These are phyloP conservation scores for Ataeniobius toweri DNA, from an alignment of 2,797 vertebrate species.

Conservation along the genomic window DNA sequence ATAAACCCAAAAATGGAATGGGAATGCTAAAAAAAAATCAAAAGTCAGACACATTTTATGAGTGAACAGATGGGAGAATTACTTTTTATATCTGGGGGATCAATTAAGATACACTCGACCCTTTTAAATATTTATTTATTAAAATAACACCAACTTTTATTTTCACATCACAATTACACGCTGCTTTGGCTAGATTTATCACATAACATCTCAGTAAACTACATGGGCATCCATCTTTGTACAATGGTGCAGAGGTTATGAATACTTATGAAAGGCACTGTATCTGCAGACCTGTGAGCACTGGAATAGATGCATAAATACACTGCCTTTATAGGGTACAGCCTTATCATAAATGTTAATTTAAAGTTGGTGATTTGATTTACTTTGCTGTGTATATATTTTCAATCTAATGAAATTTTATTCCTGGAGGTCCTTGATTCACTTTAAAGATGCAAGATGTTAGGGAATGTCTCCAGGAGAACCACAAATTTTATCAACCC, in stretches of 20 bases:
- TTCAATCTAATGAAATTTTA: slow-evolving; percentile 78
- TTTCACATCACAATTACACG: background rate
- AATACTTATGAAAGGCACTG: slow-evolving; percentile 1
- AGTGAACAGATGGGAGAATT: too few relatives aligned
- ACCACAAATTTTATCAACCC: slow-evolving; percentile 80
- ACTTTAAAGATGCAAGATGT: slow-evolving; percentile 78
- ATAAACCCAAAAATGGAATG: too few relatives aligned
- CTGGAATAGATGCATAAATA: slow-evolving; percentile 37
- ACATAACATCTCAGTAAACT: background rate
- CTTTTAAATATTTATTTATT: background rate
- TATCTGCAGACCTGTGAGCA: slow-evolving; percentile 28
- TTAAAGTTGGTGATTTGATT: slow-evolving; percentile 76
- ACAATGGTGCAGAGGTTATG: background rate
- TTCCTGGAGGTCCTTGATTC: slow-evolving; percentile 79
- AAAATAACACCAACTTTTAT: background rate
- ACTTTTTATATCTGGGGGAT: background rate
- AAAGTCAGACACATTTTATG: too few relatives aligned
- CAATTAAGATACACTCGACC: background rate
- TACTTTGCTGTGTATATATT: slow-evolving; percentile 64
- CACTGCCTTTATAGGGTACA: slow-evolving; percentile 60
- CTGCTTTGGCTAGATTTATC: background rate
- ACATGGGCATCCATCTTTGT: background rate
- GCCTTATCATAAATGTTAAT: slow-evolving; percentile 57
- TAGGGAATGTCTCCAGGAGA: slow-evolving; percentile 76
- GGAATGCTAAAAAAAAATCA: too few relatives aligned